Percentiles rank a stretch among this genome's conserved stretches.
phyloP scores from a whole-genome alignment of 2,113 vertebrate genomes.

The Bothrops jararaca region DNA sequence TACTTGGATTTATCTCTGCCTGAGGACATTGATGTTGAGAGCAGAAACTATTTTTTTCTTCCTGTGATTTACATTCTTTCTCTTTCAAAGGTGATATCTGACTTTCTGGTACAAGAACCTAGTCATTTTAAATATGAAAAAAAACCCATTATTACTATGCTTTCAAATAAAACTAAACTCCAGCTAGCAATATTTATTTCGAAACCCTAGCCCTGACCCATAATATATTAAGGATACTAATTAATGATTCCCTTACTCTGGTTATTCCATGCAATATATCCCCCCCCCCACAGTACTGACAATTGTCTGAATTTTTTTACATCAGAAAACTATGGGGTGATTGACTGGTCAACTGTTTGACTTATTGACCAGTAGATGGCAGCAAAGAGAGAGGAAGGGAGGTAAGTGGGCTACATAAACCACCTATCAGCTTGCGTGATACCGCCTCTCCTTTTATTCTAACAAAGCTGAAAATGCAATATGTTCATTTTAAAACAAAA shows the following conservation, averaged over 20 bases:
- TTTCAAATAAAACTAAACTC: not conserved
- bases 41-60: slow-evolving; percentile 50
- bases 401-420: not conserved
- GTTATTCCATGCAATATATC: not conserved
- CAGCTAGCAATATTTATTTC: not conserved
- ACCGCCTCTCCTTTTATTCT: not conserved
- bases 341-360: not conserved
- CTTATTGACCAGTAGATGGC: not conserved
- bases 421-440: not conserved
- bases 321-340: not conserved
- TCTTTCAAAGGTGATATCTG: slow-evolving; percentile 67
- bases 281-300: not conserved
- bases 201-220: not conserved
- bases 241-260: not conserved
- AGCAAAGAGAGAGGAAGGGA: not conserved
- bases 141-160: not conserved
- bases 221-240: not conserved
- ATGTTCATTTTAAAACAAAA: not conserved
- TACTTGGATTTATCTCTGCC: slow-evolving; percentile 30
- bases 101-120: slow-evolving; percentile 86
- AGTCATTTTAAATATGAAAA: not conserved
- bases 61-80: slow-evolving; percentile 44
- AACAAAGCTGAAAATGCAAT: not conserved
- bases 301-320: not conserved
- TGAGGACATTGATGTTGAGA: slow-evolving; percentile 36